These are phyloP conservation scores for Enteromius viviparus DNA, from an alignment of 2,797 vertebrate genomes.

Conservation along the genomic window DNA sequence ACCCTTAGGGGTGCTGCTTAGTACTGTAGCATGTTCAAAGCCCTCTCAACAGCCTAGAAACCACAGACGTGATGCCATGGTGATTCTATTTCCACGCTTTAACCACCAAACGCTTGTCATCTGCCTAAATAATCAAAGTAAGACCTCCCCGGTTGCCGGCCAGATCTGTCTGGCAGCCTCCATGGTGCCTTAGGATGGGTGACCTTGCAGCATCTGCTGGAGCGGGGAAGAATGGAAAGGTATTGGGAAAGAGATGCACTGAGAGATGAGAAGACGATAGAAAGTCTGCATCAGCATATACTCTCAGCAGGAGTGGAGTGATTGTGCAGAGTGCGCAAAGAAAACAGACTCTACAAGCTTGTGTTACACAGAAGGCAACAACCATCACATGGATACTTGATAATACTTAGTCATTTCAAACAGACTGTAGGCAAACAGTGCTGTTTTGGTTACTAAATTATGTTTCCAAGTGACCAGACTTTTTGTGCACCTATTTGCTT, in stretches of 20 bases:
- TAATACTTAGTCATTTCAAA: background rate
- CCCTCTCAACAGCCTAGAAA: constrained; percentile 15
- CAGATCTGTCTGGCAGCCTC: constrained; percentile 31
- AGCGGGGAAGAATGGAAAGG: constrained; percentile 9
- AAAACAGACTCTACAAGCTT: background rate
- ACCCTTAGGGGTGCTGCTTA: constrained; percentile 18
- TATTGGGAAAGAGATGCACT: background rate
- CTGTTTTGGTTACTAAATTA: background rate
- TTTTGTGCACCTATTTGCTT: background rate
- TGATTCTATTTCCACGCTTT: constrained; percentile 43
- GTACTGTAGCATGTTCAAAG: constrained; percentile 41
- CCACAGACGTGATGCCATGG: constrained; percentile 6
- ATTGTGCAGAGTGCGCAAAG: constrained; percentile 4
- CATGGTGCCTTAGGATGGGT: constrained; percentile 27
- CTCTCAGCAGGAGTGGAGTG: constrained; percentile 3
- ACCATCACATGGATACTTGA: background rate
- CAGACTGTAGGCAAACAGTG: background rate
- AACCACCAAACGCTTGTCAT: constrained; percentile 12
- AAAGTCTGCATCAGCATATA: constrained; percentile 12
- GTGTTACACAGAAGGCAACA: background rate
- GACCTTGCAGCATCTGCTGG: constrained; percentile 47
- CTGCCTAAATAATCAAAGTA: constrained; percentile 48
- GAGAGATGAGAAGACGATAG: constrained; percentile 10
- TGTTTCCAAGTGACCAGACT: background rate
- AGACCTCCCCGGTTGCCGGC: constrained; percentile 13